Evolutionary conservation across 2,113 vertebrate genomes (phyloP).

Genomic region (Lophotis ruficrista): DNA sequence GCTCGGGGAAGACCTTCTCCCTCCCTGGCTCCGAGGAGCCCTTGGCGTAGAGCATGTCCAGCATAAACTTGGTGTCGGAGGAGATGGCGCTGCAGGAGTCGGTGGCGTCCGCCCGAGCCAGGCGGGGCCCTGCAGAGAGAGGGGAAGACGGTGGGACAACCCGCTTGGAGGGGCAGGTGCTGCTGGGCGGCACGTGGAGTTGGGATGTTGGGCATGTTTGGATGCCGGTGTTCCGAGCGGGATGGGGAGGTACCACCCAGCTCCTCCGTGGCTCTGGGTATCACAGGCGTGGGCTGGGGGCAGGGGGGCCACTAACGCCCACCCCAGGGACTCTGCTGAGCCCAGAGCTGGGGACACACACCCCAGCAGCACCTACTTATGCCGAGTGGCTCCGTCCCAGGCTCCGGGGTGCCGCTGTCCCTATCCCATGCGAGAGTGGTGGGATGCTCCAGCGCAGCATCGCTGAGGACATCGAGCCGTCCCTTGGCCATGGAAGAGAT

Average conservation of each 20-base stretch:
- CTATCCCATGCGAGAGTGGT: conserved; percentile 23
- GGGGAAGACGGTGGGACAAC: background rate
- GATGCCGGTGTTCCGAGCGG: fast-evolving
- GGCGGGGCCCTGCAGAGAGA: conserved; percentile 34
- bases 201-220: background rate
- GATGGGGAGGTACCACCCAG: background rate
- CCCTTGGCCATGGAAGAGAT: conserved; percentile 75
- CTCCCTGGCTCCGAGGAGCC: background rate
- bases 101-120: background rate
- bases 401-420: background rate
- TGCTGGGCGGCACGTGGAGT: background rate
- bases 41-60: conserved; percentile 83
- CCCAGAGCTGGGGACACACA: background rate
- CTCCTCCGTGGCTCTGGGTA: background rate
- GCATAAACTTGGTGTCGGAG: conserved; percentile 75
- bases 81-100: conserved; percentile 78
- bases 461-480: conserved; percentile 38
- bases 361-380: conserved; percentile 7
- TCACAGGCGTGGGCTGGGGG: background rate
- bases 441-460: background rate
- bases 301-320: background rate
- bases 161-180: background rate
- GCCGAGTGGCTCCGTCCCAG: background rate
- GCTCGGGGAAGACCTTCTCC: background rate
- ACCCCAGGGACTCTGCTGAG: background rate